Percentiles rank a stretch among this genome's conserved stretches.
These are phyloP conservation scores for Palloptera scutellata DNA, from an alignment of 2,888 invertebrate species.

Conservation along the genomic window DNA sequence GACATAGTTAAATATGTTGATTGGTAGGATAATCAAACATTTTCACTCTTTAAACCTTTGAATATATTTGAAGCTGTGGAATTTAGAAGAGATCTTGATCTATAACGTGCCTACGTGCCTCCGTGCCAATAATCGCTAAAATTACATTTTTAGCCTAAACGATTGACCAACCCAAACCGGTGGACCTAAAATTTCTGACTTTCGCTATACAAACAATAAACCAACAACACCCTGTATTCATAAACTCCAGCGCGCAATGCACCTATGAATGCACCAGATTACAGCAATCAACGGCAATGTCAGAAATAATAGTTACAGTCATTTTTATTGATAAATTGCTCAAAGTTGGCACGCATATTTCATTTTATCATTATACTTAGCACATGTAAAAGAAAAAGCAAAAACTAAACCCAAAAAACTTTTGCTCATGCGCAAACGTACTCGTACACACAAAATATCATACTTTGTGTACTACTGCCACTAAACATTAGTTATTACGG, in stretches of 20 bases:
- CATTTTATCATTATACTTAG: constrained; percentile 16
- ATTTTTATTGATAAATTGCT: constrained; percentile 21
- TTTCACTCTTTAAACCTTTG: too few relatives aligned
- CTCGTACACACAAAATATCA: background rate
- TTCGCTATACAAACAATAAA: too few relatives aligned
- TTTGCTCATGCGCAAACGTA: constrained; percentile 11
- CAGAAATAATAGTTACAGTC: constrained; percentile 5
- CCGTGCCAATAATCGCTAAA: too few relatives aligned
- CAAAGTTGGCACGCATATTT: constrained; percentile 16
- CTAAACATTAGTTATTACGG: background rate
- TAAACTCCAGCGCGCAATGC: background rate
- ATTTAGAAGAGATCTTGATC: too few relatives aligned
- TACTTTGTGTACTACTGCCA: background rate
- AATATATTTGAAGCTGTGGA: too few relatives aligned
- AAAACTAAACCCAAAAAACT: constrained; percentile 1
- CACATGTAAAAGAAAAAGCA: constrained; percentile 16
- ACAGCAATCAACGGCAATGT: background rate
- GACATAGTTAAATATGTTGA: too few relatives aligned
- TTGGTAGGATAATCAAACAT: too few relatives aligned
- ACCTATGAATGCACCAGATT: background rate
- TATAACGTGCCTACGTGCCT: too few relatives aligned
- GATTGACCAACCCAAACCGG: too few relatives aligned
- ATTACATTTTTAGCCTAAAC: too few relatives aligned
- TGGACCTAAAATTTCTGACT: too few relatives aligned
- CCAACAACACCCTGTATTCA: background rate